Evolutionary conservation across 2,888 invertebrate genomes (phyloP), one percentile per base, ranked within the genome.

Genomic region (Plusia festucae): DNA sequence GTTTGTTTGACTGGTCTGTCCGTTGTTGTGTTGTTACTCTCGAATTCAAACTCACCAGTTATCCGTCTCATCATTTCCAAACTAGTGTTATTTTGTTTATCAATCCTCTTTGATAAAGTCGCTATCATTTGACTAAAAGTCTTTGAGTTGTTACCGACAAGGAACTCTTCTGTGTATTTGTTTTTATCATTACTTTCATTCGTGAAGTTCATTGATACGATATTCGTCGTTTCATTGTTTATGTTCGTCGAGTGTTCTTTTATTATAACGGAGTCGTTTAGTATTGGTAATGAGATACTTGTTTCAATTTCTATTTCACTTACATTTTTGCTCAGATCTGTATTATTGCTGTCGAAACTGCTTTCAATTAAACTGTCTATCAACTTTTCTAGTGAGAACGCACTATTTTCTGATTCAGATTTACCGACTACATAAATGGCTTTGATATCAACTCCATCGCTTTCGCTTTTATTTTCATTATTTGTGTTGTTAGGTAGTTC

Each of bases 301-400:
- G 46, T 52, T 60, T 53, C 22, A 18, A 66, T 70, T 20, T 32
- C 27, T 24, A 55, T 6, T 49, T 51, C 32, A 6, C 53, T 58
- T 52, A 32, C 55, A 58, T 63, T 70, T 6, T 73, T 56, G 44
- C 60, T 62, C 22, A 57, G 18, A 22, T 75, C 30, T 72, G 52
- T 69, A 76, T 60, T 74, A 81, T 51, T 82, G 9, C 53, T 77
- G 53, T 83, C 83, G 53, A 87, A 85, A 71, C 83, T 88, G 44
- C 77, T 88, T 66, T 85, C 86, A 62, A 91, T 89, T 60, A 92
- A 79, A 76, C 88, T 87, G 57, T 91, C 89, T 58, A 92, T 90
- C 53, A 92, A 70, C 54, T 82, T 83, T 74, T 91, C 92, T 56
- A 92, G 76, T 1, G 91, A 89, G 60, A 90, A 88, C 16, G 73